Evolutionary conservation across 2,113 vertebrate species (phyloP).

Genomic region (Pituophis catenifer): DNA sequence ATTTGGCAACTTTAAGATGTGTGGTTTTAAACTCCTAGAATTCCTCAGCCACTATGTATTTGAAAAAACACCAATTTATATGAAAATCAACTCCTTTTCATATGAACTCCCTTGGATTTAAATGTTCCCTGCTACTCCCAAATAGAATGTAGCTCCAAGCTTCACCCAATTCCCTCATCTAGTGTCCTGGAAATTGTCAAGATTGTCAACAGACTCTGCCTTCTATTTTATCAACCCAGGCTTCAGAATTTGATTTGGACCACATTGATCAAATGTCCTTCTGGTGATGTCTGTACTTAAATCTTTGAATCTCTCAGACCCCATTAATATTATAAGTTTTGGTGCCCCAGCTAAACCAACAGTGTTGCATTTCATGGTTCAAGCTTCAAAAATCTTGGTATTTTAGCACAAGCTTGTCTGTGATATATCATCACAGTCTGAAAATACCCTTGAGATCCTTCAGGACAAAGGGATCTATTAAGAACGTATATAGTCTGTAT

Average conservation of each 20-base stretch:
- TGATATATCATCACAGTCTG: slow-evolving; percentile 48
- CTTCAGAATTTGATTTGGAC: not conserved
- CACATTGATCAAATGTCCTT: not conserved
- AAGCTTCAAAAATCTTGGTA: slow-evolving; percentile 53
- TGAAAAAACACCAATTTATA: not conserved
- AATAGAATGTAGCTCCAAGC: not conserved
- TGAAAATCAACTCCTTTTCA: not conserved
- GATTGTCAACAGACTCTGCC: not conserved
- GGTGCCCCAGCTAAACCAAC: slow-evolving; percentile 15
- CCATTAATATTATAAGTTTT: slow-evolving; percentile 15
- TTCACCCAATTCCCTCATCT: not conserved
- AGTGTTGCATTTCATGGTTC: not conserved
- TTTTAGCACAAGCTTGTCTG: slow-evolving; percentile 37
- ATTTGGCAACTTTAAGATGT: not conserved
- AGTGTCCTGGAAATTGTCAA: not conserved
- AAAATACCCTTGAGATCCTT: slow-evolving; percentile 63
- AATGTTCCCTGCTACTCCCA: not conserved
- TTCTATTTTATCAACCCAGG: not conserved
- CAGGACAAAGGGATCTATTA: slow-evolving; percentile 71
- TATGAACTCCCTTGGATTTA: not conserved
- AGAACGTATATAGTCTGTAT: slow-evolving; percentile 71
- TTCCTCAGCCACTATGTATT: not conserved
- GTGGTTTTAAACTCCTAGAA: not conserved
- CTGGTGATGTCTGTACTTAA: slow-evolving; percentile 1
- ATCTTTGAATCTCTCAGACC: slow-evolving; percentile 12